These are phyloP conservation scores for Bufo bufo DNA, from an alignment of 2,113 vertebrate genomes.

Conservation along the genomic window DNA sequence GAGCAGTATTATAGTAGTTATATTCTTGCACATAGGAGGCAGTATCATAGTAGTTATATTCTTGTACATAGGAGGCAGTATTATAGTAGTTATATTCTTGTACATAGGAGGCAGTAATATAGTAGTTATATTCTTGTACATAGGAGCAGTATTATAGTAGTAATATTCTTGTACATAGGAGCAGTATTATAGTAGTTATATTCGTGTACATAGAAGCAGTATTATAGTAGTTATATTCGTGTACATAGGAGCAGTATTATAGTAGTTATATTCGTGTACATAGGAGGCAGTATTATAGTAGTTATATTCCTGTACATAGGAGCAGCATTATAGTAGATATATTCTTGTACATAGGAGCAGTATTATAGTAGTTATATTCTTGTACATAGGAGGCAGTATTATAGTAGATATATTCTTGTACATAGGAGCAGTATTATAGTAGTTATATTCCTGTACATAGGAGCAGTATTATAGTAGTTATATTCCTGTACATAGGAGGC, in stretches of 20 bases:
- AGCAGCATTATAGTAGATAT: too few relatives aligned
- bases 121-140: too few relatives aligned
- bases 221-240: background rate
- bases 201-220: background rate
- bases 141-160: background rate
- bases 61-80: background rate
- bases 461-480: slow-evolving; percentile 2
- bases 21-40: background rate
- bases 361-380: background rate
- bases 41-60: slow-evolving; percentile 2
- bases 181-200: slow-evolving; percentile 8
- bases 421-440: background rate
- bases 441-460: background rate
- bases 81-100: background rate
- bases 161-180: background rate
- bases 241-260: background rate
- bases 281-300: background rate
- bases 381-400: background rate
- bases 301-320: background rate
- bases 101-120: background rate
- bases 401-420: slow-evolving; percentile 6
- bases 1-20: background rate
- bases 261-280: slow-evolving; percentile 1
- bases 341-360: too few relatives aligned
- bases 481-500: background rate